These are phyloP conservation scores for Muscicapa adusta DNA, from an alignment of 2,113 vertebrate genomes.

Conservation along the genomic window DNA sequence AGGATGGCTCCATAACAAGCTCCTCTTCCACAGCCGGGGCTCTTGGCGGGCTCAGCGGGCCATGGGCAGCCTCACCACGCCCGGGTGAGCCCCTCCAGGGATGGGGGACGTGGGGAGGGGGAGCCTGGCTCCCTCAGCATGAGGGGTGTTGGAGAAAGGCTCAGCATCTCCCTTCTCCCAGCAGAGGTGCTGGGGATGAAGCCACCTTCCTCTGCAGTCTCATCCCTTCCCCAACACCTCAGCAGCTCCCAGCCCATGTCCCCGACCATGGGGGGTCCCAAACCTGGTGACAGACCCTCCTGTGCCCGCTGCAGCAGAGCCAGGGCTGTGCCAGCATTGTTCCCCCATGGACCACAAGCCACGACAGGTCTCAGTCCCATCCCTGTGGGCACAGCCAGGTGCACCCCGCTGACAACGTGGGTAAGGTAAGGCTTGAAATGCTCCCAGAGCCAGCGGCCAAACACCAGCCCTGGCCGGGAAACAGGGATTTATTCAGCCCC, in stretches of 20 bases:
- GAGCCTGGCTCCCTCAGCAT: accelerated
- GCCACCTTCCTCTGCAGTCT: neutral
- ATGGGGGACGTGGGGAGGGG: accelerated
- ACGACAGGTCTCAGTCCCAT: neutral
- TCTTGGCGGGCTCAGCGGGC: neutral
- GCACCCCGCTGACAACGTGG: accelerated
- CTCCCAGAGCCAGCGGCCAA: neutral
- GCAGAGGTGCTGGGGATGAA: neutral
- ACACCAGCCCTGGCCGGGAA: neutral
- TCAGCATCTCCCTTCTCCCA: neutral
- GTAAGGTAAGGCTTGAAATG: neutral
- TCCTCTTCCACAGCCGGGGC: neutral
- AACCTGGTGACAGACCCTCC: neutral
- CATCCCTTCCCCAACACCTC: neutral
- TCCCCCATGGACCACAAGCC: neutral
- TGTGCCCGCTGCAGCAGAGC: neutral
- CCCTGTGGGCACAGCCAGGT: neutral
- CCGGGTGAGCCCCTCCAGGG: neutral
- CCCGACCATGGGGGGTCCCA: accelerated
- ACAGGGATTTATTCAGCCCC: slow-evolving; percentile 61
- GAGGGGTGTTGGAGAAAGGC: neutral
- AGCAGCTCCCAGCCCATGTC: accelerated
- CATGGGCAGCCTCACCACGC: neutral
- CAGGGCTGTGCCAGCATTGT: accelerated
- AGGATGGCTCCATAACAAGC: slow-evolving; percentile 62